phyloP scores from a whole-genome alignment of 2,888 invertebrate species.

The Alloscopus bannaensis region DNA sequence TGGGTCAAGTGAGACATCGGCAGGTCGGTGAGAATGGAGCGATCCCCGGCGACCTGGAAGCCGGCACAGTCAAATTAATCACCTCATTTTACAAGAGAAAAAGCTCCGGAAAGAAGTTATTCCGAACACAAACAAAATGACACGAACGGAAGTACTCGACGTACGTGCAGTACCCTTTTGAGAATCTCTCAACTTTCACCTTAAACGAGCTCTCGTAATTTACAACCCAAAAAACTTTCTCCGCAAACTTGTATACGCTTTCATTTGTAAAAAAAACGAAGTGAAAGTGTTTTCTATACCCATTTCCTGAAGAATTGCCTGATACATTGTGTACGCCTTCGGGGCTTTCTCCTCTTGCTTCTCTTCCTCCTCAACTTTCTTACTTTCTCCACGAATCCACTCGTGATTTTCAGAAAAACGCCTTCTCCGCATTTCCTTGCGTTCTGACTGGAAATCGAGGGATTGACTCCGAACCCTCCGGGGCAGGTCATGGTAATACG shows the following conservation, averaged over 20 bases:
- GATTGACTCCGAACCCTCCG: constrained; percentile 65
- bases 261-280: too few relatives aligned
- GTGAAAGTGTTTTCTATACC: constrained; percentile 35
- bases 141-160: neutral
- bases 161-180: too few relatives aligned
- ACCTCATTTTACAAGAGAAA: neutral
- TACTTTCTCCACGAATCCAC: constrained; percentile 41
- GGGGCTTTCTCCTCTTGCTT: constrained; percentile 50
- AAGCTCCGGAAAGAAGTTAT: neutral
- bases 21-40: constrained; percentile 79
- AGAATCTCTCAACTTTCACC: too few relatives aligned
- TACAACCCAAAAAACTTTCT: too few relatives aligned
- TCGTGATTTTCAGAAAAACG: constrained; percentile 68
- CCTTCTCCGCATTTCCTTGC: constrained; percentile 61
- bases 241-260: too few relatives aligned
- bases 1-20: constrained; percentile 89
- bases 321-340: constrained; percentile 70
- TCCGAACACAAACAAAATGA: neutral
- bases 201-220: too few relatives aligned
- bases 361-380: constrained; percentile 10
- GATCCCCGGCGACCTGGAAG: constrained; percentile 69
- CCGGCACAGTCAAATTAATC: too few relatives aligned
- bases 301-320: constrained; percentile 69
- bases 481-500: constrained; percentile 52
- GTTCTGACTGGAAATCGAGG: constrained; percentile 55